These are phyloP conservation scores for Phoenicopterus ruber DNA, from an alignment of 2,113 vertebrate genomes.

Conservation along the genomic window DNA sequence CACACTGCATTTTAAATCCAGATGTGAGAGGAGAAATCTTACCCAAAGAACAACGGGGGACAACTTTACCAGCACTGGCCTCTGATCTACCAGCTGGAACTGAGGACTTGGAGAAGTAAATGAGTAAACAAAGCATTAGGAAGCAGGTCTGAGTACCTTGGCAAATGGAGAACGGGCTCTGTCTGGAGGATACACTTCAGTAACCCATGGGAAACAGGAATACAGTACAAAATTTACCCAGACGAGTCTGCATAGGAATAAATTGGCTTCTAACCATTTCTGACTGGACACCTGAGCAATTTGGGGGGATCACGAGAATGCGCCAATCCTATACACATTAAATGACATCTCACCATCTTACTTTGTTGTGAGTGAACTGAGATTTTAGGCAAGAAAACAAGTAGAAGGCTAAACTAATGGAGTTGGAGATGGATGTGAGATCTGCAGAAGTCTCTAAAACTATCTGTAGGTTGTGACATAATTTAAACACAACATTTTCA, in stretches of 20 bases:
- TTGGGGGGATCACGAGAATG: background rate
- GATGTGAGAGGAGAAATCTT: background rate
- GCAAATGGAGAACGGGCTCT: rapidly evolving
- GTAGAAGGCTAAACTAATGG: background rate
- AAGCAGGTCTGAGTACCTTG: background rate
- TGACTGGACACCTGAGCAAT: background rate
- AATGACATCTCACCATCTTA: background rate
- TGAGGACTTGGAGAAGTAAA: background rate
- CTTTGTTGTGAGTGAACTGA: background rate
- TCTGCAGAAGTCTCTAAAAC: background rate
- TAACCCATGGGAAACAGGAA: background rate
- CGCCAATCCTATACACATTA: background rate
- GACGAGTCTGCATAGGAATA: background rate
- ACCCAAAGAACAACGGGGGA: background rate
- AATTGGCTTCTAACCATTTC: background rate
- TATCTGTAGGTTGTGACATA: background rate
- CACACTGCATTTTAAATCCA: background rate
- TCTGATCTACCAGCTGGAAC: background rate
- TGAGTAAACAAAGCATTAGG: background rate
- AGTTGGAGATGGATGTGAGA: background rate
- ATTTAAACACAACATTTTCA: background rate
- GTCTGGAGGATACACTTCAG: background rate
- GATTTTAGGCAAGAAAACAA: background rate
- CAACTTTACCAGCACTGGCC: background rate
- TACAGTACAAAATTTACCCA: background rate